Percentiles rank a stretch among this genome's conserved stretches.
These are phyloP conservation scores for Oplegnathus fasciatus DNA, from an alignment of 2,113 vertebrate species.

Conservation along the genomic window DNA sequence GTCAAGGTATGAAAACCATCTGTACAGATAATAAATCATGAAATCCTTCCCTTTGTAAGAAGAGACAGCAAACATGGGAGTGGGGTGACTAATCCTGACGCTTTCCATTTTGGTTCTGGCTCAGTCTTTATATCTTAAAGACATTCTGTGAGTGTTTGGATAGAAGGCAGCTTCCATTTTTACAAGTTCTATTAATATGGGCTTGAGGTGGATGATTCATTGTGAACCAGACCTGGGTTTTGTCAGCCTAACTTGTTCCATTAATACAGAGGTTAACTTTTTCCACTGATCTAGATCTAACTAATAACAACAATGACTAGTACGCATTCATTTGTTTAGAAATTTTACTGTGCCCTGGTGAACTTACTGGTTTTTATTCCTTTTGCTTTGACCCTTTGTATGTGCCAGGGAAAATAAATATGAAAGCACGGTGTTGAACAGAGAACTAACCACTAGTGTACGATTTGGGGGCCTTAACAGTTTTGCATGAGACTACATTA, in stretches of 20 bases:
- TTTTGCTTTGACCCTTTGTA: slow-evolving; percentile 27
- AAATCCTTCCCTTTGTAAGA: slow-evolving; percentile 30
- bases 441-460: slow-evolving; percentile 28
- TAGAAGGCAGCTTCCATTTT: slow-evolving; percentile 77
- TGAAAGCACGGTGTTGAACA: slow-evolving; percentile 24
- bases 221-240: slow-evolving; percentile 76
- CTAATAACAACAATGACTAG: slow-evolving; percentile 58
- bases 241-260: slow-evolving; percentile 69
- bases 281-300: slow-evolving; percentile 70
- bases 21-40: slow-evolving; percentile 33
- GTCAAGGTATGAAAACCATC: slow-evolving; percentile 42
- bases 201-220: slow-evolving; percentile 80
- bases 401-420: slow-evolving; percentile 61
- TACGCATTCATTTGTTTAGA: slow-evolving; percentile 59
- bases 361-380: slow-evolving; percentile 38
- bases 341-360: slow-evolving; percentile 38
- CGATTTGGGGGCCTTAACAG: slow-evolving; percentile 37
- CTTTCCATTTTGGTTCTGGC: slow-evolving; percentile 70
- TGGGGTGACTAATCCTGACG: slow-evolving; percentile 62
- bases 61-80: slow-evolving; percentile 54
- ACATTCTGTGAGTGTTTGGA: slow-evolving; percentile 72
- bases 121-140: slow-evolving; percentile 64
- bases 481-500: slow-evolving; percentile 57
- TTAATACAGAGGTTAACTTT: slow-evolving; percentile 68
- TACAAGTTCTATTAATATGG: slow-evolving; percentile 80